Evolutionary conservation across 1,140 invertebrate species (phyloP).

Genomic region (Drosophila insularis): DNA sequence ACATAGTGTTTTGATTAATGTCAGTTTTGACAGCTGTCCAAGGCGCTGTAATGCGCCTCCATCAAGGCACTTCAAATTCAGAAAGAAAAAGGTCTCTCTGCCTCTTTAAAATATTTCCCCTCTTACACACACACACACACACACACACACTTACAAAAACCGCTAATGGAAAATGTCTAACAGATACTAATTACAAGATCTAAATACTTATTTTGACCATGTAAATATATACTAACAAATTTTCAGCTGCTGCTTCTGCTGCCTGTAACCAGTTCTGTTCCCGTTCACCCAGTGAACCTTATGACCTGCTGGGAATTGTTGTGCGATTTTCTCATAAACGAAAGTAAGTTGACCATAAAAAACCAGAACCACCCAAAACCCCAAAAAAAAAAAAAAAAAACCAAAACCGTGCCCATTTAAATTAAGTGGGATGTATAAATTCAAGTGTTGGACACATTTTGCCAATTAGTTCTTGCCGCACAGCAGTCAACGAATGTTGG

Average conservation of each 20-base stretch:
- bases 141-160: too few relatives aligned
- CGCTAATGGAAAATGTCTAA: too few relatives aligned
- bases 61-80: neutral
- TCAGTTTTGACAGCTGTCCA: constrained; percentile 75
- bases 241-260: constrained; percentile 3
- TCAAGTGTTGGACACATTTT: neutral
- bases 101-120: too few relatives aligned
- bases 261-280: neutral
- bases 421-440: constrained; percentile 42
- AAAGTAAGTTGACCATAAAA: constrained; percentile 54
- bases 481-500: neutral
- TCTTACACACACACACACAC: too few relatives aligned
- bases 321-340: constrained; percentile 59
- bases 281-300: constrained; percentile 34
- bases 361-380: neutral
- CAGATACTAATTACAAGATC: too few relatives aligned
- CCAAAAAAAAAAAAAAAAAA: neutral
- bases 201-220: too few relatives aligned
- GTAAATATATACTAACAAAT: too few relatives aligned
- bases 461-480: constrained; percentile 17
- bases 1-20: constrained; percentile 78
- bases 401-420: neutral
- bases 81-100: constrained; percentile 1
- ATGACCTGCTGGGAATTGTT: constrained; percentile 52
- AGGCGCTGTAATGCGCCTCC: constrained; percentile 15